Evolutionary conservation across 2,797 vertebrate genomes (phyloP).

Genomic region (Takifugu ocellatus): DNA sequence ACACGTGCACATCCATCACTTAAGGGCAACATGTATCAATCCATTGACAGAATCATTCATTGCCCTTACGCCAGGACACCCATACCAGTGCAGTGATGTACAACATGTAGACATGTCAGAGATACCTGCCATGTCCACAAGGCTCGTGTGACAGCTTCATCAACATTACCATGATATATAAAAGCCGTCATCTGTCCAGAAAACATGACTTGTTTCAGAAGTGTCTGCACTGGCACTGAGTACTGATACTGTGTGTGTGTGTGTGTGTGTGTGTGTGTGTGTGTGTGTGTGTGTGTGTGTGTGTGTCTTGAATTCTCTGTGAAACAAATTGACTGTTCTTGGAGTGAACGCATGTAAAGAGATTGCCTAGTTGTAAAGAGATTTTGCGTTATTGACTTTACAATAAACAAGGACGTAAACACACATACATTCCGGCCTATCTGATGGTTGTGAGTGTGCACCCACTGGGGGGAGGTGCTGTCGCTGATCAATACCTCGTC

Average conservation of each 20-base stretch:
- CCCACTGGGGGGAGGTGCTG: slow-evolving; percentile 17
- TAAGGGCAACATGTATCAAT: slow-evolving; percentile 31
- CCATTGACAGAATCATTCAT: slow-evolving; percentile 31
- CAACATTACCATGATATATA: slow-evolving; percentile 52
- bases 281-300: too few species aligned
- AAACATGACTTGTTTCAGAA: slow-evolving; percentile 28
- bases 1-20: slow-evolving; percentile 23
- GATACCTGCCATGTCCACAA: slow-evolving; percentile 34
- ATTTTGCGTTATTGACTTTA: slow-evolving; percentile 32
- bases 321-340: slow-evolving; percentile 21
- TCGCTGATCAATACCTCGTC: slow-evolving; percentile 57
- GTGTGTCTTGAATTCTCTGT: slow-evolving; percentile 21
- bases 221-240: slow-evolving; percentile 6
- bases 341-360: not conserved
- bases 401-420: slow-evolving; percentile 11
- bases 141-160: slow-evolving; percentile 44
- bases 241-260: slow-evolving; percentile 10
- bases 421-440: slow-evolving; percentile 15
- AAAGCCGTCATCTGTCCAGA: slow-evolving; percentile 32
- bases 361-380: slow-evolving; percentile 7
- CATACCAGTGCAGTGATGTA: slow-evolving; percentile 43
- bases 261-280: too few species aligned
- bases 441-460: slow-evolving; percentile 3
- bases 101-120: slow-evolving; percentile 42
- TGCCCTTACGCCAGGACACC: slow-evolving; percentile 9